phyloP scores from a whole-genome alignment of 2,888 invertebrate species.

The Platynereis dumerilii region DNA sequence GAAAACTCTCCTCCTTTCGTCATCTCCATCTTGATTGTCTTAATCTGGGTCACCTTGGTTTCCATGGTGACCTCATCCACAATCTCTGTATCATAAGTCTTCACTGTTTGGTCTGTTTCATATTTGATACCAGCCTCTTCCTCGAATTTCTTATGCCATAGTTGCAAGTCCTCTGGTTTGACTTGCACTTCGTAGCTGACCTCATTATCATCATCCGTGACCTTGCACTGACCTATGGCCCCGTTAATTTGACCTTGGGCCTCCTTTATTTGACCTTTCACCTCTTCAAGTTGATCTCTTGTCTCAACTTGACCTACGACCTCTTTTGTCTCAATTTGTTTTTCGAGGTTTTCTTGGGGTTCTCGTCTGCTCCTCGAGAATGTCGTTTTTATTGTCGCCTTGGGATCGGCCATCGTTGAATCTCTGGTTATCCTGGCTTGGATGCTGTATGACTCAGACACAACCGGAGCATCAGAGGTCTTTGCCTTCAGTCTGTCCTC shows the following conservation, averaged over 20 bases:
- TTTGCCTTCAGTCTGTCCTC: no score
- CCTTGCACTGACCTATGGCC: background rate
- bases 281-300: background rate
- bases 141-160: conserved; percentile 6
- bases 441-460: no score
- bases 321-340: background rate
- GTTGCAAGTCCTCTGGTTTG: conserved; percentile 1
- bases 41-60: conserved; percentile 18
- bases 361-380: no score
- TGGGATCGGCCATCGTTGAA: no score
- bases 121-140: background rate
- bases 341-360: no score
- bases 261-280: background rate
- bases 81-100: conserved; percentile 30
- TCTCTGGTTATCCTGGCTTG: no score
- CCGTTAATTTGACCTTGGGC: background rate
- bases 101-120: conserved; percentile 25
- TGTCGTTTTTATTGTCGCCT: no score
- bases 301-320: background rate
- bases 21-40: conserved; percentile 37
- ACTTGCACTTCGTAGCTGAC: conserved; percentile 3
- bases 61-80: conserved; percentile 22
- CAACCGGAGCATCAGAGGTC: no score
- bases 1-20: conserved; percentile 34
- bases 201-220: conserved; percentile 1